Evolutionary conservation across 2,888 invertebrate genomes (phyloP).

Genomic region (Pterostichus niger): DNA sequence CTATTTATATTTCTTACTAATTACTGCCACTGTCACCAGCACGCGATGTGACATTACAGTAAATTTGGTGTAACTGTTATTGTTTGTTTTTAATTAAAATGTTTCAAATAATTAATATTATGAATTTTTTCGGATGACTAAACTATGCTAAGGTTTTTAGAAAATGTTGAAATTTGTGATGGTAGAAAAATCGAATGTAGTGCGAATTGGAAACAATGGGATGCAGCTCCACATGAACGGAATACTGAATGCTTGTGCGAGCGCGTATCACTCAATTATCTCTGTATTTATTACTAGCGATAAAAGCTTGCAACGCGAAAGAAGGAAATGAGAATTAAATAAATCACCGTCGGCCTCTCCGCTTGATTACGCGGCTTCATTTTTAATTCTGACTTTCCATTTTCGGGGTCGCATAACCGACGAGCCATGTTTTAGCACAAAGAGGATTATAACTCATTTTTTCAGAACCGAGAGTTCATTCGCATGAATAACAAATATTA

Average conservation of each 20-base stretch:
- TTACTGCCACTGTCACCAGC: too few relatives aligned
- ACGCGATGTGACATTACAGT: too few relatives aligned
- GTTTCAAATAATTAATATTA: too few relatives aligned
- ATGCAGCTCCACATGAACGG: slow-evolving; percentile 1
- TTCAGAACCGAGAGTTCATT: slow-evolving; percentile 27
- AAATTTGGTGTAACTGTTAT: too few relatives aligned
- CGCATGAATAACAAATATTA: slow-evolving; percentile 60
- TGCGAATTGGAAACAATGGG: slow-evolving; percentile 10
- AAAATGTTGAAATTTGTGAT: too few relatives aligned
- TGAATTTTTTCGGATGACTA: too few relatives aligned
- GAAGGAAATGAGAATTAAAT: slow-evolving; percentile 67
- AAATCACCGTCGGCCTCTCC: slow-evolving; percentile 62
- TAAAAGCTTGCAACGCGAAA: slow-evolving; percentile 65
- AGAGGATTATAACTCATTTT: slow-evolving; percentile 65
- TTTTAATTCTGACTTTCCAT: slow-evolving; percentile 64
- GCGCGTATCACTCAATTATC: slow-evolving; percentile 67
- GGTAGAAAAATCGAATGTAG: not conserved
- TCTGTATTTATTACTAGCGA: slow-evolving; percentile 67
- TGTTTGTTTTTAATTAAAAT: too few relatives aligned
- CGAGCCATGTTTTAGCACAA: slow-evolving; percentile 39
- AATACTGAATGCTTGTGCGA: not conserved
- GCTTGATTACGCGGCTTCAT: slow-evolving; percentile 66
- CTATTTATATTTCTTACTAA: too few relatives aligned
- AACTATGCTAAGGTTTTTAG: too few relatives aligned
- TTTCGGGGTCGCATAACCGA: slow-evolving; percentile 48